Conservation (phyloP, 2,113 vertebrate genomes). For the Pterocles burchelli region DNA sequence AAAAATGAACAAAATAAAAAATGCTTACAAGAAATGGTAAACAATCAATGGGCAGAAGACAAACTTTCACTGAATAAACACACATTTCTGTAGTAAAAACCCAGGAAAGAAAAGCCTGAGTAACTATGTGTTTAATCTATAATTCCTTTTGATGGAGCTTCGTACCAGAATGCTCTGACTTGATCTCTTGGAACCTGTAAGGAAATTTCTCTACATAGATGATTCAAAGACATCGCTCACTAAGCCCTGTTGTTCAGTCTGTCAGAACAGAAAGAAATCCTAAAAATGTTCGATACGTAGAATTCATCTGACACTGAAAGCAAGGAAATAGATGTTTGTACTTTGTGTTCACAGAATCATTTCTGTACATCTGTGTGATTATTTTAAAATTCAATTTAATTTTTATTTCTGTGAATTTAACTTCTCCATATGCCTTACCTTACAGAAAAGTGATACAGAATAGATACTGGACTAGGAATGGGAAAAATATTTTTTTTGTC, state of each 20-base stretch:
- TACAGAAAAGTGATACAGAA: background rate
- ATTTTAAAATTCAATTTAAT: background rate
- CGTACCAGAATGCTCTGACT: background rate
- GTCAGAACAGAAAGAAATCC: background rate
- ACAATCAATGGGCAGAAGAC: background rate
- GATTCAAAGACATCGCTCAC: background rate
- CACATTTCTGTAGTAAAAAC: background rate
- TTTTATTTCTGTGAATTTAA: background rate
- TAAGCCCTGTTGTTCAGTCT: background rate
- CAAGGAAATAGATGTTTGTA: background rate
- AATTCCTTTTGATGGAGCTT: background rate
- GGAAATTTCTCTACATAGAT: background rate
- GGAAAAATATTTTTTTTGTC: background rate
- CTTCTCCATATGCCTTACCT: background rate
- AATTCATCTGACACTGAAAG: background rate
- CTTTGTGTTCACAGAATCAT: background rate
- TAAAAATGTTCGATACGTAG: background rate
- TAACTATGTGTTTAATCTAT: constrained; percentile 12
- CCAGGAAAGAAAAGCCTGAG: background rate
- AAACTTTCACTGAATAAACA: background rate
- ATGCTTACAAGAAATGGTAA: background rate
- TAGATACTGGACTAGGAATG: background rate
- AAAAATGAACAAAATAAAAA: background rate
- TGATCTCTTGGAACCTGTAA: background rate
- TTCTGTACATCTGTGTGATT: background rate